Evolutionary conservation across 92 coral and sea anemone genomes (phyloP).

Genomic region (Heliopora coerulea): DNA sequence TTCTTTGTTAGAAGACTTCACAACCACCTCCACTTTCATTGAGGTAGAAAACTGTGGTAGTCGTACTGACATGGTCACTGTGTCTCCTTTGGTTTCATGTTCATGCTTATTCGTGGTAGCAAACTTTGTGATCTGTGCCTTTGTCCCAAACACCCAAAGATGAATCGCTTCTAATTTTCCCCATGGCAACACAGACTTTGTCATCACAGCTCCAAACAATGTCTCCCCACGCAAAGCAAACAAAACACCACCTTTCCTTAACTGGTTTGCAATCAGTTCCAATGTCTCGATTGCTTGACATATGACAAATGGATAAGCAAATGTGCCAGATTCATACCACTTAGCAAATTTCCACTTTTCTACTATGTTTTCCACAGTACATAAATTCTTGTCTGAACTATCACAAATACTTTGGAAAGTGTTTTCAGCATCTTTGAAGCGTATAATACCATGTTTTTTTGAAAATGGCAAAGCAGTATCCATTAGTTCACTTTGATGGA

Average conservation of each 20-base stretch:
- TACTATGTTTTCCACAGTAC: conserved; percentile 35
- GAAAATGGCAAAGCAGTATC: conserved; percentile 53
- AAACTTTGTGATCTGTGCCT: conserved; percentile 11
- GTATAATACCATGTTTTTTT: conserved; percentile 55
- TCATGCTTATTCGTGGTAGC: conserved; percentile 1
- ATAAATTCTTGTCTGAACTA: conserved; percentile 49
- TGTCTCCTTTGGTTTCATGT: neutral
- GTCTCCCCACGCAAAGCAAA: conserved; percentile 49
- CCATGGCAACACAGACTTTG: conserved; percentile 62
- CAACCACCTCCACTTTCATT: conserved; percentile 4
- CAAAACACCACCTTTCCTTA: conserved; percentile 23
- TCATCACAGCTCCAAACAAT: conserved; percentile 56
- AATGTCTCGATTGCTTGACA: conserved; percentile 38
- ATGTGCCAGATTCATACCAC: conserved; percentile 49
- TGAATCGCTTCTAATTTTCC: conserved; percentile 37
- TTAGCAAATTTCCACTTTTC: conserved; percentile 45
- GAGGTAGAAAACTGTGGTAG: conserved; percentile 8
- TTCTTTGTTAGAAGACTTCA: conserved; percentile 3
- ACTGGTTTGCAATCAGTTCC: conserved; percentile 14
- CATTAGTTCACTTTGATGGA: neutral
- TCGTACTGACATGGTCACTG: neutral
- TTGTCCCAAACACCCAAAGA: conserved; percentile 10
- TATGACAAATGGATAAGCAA: conserved; percentile 60
- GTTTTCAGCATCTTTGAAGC: conserved; percentile 41
- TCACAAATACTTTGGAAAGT: conserved; percentile 50